Evolutionary conservation across 2,888 invertebrate species (phyloP).

Genomic region (Phengaris arion): DNA sequence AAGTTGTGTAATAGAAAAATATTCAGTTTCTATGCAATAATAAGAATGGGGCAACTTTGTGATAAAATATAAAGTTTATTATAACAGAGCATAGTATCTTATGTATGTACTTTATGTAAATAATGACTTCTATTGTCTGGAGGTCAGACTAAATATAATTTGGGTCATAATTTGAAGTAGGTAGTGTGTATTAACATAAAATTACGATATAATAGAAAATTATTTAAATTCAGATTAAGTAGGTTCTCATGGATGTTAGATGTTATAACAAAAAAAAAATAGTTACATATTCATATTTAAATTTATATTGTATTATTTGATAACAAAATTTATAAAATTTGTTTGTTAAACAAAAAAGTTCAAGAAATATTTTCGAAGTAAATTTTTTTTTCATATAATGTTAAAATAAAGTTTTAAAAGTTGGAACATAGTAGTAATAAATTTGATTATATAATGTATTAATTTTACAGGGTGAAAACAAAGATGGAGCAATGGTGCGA

Average conservation of each 20-base stretch:
- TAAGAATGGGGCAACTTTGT: no score
- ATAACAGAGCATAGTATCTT: no score
- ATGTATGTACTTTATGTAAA: neutral
- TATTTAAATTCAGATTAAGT: neutral
- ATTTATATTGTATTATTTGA: no score
- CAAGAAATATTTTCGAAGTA: no score
- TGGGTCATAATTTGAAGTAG: neutral
- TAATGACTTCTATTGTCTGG: neutral
- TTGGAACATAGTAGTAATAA: no score
- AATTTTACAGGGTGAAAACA: conserved; percentile 46
- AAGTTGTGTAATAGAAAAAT: no score
- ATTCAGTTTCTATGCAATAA: no score
- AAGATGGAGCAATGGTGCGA: conserved; percentile 54
- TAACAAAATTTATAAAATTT: no score
- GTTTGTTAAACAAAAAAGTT: no score
- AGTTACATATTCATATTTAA: neutral
- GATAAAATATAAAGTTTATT: no score
- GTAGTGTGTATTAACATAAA: neutral
- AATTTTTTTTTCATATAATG: no score
- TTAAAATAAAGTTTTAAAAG: no score
- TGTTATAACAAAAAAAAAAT: neutral
- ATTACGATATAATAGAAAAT: neutral
- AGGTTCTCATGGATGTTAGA: neutral
- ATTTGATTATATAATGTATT: neutral
- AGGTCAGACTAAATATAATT: neutral